A percentile compares a stretch with the other conserved stretches of the same genome.
phyloP scores from a whole-genome alignment of 2,888 invertebrate genomes.

The Cancer borealis region DNA sequence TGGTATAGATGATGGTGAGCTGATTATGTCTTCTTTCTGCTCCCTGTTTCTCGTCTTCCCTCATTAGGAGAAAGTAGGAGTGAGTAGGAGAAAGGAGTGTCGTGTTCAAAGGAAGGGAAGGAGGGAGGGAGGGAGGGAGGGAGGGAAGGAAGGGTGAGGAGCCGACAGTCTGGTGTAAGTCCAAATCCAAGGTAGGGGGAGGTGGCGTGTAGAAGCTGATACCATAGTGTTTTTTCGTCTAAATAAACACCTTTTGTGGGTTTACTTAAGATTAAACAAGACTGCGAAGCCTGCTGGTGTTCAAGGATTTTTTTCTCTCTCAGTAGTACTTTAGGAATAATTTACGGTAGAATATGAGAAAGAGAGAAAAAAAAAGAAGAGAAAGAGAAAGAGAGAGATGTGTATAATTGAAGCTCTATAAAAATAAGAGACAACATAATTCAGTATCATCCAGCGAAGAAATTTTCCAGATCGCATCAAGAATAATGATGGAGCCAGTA shows the following conservation, averaged over 20 bases:
- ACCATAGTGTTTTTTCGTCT: background rate
- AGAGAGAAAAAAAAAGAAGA: background rate
- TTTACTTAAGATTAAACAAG: constrained; percentile 30
- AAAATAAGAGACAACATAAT: background rate
- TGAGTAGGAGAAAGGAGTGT: background rate
- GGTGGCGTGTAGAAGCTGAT: background rate
- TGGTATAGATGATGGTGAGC: background rate
- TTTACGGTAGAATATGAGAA: background rate
- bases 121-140: background rate
- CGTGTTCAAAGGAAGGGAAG: background rate
- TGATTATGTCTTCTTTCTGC: background rate
- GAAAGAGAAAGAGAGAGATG: background rate
- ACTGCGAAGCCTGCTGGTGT: background rate
- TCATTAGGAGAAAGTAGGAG: background rate
- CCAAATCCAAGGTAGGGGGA: background rate
- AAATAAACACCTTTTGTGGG: constrained; percentile 33
- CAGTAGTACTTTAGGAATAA: background rate
- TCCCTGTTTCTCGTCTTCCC: constrained; percentile 2
- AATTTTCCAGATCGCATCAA: background rate
- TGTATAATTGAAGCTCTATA: background rate
- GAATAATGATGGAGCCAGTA: background rate
- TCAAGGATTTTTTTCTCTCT: background rate
- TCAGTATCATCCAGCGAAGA: background rate
- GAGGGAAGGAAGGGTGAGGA: background rate
- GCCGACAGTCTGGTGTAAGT: background rate